Conservation (phyloP, 1,140 invertebrate species). For the Dendroctonus valens region DNA sequence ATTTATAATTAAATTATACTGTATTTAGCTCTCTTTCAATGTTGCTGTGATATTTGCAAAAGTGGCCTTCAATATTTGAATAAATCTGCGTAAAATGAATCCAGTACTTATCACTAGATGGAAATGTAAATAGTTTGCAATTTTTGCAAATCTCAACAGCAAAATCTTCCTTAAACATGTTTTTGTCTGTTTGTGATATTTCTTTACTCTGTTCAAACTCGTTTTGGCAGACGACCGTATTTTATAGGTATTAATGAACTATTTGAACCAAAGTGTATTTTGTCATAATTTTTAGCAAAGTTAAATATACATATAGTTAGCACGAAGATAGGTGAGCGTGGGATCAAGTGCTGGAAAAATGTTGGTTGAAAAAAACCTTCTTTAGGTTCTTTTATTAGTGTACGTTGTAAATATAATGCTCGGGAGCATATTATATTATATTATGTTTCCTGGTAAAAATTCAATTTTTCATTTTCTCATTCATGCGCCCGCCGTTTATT, state of each 20-base stretch:
- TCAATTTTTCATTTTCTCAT: not conserved
- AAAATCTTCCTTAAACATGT: not conserved
- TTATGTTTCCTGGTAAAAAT: not conserved
- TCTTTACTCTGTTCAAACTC: conserved; percentile 31
- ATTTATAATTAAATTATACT: conserved; percentile 7
- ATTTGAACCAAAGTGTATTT: conserved; percentile 46
- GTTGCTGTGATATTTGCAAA: no score
- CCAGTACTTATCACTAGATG: no score
- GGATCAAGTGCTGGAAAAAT: conserved; percentile 1
- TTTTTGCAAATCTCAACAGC: not conserved
- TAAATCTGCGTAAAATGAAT: no score
- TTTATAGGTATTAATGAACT: conserved; percentile 46
- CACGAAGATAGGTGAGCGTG: conserved; percentile 4
- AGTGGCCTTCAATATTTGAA: no score
- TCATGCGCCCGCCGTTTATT: no score
- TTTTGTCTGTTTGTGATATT: conserved; percentile 42
- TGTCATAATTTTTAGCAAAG: conserved; percentile 20
- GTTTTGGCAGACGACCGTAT: conserved; percentile 38
- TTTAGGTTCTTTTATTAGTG: not conserved
- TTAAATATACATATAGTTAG: not conserved
- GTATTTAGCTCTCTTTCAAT: conserved; percentile 27
- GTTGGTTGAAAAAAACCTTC: not conserved
- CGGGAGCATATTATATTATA: no score
- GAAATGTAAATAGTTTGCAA: no score
- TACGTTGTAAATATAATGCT: not conserved